Conservation (phyloP, 2,113 vertebrate species). For the Myotis davidii region DNA sequence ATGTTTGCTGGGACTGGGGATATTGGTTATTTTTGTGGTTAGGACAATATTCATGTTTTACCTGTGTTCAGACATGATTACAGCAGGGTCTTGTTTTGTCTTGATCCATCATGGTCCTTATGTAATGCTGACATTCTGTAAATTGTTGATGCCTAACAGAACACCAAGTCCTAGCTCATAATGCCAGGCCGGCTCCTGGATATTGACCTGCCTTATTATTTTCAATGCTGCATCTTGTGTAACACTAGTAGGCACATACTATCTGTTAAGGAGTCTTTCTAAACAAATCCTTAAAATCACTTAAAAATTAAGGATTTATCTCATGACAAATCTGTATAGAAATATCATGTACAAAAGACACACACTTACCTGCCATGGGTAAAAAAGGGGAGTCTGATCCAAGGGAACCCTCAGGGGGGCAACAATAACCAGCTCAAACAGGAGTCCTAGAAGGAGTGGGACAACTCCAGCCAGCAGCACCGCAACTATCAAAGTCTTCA, state of each 20-base stretch:
- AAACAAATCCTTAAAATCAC: conserved; percentile 44
- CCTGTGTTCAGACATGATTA: background rate
- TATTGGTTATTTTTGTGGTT: background rate
- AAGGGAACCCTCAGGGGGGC: conserved; percentile 96
- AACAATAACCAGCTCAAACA: conserved; percentile 98
- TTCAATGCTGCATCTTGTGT: rapidly evolving
- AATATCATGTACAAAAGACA: background rate
- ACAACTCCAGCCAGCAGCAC: conserved; percentile 96
- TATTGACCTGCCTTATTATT: no score
- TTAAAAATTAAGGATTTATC: background rate
- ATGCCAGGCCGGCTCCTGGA: background rate
- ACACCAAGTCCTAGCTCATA: background rate
- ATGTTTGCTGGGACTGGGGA: background rate
- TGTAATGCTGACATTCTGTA: background rate
- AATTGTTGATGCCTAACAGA: background rate
- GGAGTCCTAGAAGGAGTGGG: conserved; percentile 94
- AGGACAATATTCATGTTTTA: background rate
- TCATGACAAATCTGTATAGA: background rate
- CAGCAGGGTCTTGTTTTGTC: background rate
- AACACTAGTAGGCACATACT: background rate
- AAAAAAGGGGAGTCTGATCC: conserved; percentile 98
- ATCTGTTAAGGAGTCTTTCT: background rate
- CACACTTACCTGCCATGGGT: conserved; percentile 96
- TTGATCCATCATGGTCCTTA: background rate
- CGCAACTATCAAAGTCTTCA: conserved; percentile 97